These are phyloP conservation scores for Xenopus laevis DNA, from an alignment of 2,113 vertebrate species.

Conservation along the genomic window DNA sequence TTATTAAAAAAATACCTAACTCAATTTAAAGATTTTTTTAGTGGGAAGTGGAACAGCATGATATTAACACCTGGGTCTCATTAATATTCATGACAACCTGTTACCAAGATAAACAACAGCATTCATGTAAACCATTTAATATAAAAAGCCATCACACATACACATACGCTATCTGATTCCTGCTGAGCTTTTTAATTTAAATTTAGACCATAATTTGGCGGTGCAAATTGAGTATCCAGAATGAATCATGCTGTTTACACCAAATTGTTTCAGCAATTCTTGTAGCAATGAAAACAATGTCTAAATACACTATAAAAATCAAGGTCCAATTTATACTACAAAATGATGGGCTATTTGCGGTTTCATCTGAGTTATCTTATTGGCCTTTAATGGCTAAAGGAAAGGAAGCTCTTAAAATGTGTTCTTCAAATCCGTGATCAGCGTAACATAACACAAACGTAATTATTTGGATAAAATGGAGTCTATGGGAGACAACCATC, in stretches of 20 bases:
- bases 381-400: conserved; percentile 21
- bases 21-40: conserved; percentile 58
- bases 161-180: conserved; percentile 59
- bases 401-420: conserved; percentile 1
- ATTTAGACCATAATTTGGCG: conserved; percentile 60
- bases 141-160: conserved; percentile 65
- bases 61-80: conserved; percentile 70
- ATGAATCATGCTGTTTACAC: conserved; percentile 48
- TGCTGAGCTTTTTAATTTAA: conserved; percentile 68
- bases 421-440: too few relatives aligned
- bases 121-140: conserved; percentile 69
- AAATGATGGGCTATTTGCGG: conserved; percentile 31
- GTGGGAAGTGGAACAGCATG: conserved; percentile 59
- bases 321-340: conserved; percentile 27
- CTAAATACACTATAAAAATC: conserved; percentile 31
- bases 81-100: conserved; percentile 73
- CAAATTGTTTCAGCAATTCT: conserved; percentile 43
- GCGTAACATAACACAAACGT: too few relatives aligned
- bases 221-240: conserved; percentile 54
- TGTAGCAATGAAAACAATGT: conserved; percentile 47
- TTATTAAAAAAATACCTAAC: conserved; percentile 56
- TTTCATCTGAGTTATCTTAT: conserved; percentile 23
- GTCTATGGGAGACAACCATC: too few relatives aligned
- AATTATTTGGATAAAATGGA: too few relatives aligned
- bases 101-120: conserved; percentile 66